These are phyloP conservation scores for Mya arenaria DNA, from an alignment of 1,140 invertebrate species.

Conservation along the genomic window DNA sequence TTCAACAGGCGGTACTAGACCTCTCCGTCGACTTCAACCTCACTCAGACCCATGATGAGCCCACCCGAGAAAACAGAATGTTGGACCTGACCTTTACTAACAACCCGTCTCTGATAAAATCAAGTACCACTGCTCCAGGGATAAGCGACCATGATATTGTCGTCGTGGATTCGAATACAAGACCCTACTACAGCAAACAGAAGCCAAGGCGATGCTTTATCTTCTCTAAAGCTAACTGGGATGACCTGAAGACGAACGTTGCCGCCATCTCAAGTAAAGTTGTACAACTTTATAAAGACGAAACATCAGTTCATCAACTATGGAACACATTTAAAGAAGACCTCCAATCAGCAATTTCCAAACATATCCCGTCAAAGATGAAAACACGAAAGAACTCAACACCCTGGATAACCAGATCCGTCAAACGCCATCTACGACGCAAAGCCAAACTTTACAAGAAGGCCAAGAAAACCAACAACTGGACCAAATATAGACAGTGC, in stretches of 20 bases:
- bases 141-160: neutral
- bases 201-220: neutral
- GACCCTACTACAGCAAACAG: neutral
- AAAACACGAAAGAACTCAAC: neutral
- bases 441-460: slow-evolving; percentile 21
- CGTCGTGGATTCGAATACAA: neutral
- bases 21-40: slow-evolving; percentile 8
- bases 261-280: neutral
- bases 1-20: slow-evolving; percentile 27
- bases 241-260: neutral
- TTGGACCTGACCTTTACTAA: slow-evolving; percentile 35
- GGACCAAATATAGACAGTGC: slow-evolving; percentile 15
- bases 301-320: neutral
- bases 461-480: slow-evolving; percentile 32
- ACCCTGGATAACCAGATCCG: neutral
- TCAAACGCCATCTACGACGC: neutral
- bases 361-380: neutral
- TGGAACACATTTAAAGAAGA: neutral
- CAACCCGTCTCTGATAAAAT: slow-evolving; percentile 11
- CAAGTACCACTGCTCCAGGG: neutral
- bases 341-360: neutral
- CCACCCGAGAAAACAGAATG: slow-evolving; percentile 21
- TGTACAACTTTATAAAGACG: neutral
- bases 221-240: slow-evolving; percentile 32
- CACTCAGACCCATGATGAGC: slow-evolving; percentile 6